Percentiles rank a stretch among this genome's conserved stretches.
phyloP scores from a whole-genome alignment of 2,113 vertebrate species.

The Neodontobutis hainanensis region DNA sequence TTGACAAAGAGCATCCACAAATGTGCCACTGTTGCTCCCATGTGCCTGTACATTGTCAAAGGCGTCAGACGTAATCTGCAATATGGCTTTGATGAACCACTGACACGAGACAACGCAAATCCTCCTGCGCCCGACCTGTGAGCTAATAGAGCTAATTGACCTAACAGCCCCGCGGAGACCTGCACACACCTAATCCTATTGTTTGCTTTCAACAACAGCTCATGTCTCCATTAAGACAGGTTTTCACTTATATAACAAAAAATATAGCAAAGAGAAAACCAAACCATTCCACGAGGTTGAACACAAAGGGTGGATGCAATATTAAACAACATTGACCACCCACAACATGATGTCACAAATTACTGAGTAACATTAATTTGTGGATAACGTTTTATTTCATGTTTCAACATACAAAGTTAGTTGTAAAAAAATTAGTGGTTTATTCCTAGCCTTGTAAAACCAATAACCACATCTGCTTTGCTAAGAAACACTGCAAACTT shows the following conservation, averaged over 20 bases:
- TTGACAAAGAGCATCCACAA: neutral
- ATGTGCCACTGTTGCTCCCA: neutral
- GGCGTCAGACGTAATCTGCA: conserved; percentile 27
- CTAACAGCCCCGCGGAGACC: conserved; percentile 9
- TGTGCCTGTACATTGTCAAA: neutral
- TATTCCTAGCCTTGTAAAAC: too few relatives aligned
- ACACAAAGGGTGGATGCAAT: too few relatives aligned
- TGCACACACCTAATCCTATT: conserved; percentile 42
- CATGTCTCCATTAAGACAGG: conserved; percentile 10
- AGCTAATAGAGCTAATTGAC: conserved; percentile 53
- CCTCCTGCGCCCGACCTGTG: conserved; percentile 30
- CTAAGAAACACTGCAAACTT: too few relatives aligned
- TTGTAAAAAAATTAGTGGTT: too few relatives aligned
- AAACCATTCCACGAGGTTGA: too few relatives aligned
- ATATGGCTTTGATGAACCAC: conserved; percentile 55
- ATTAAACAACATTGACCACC: too few relatives aligned
- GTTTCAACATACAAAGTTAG: too few relatives aligned
- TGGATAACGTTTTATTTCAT: too few relatives aligned
- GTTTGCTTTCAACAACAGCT: conserved; percentile 50
- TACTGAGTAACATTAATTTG: too few relatives aligned
- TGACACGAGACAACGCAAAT: conserved; percentile 46
- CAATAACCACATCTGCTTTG: too few relatives aligned
- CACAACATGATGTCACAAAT: too few relatives aligned
- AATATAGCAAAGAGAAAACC: neutral
- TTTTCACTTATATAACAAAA: conserved; percentile 12